A percentile compares a stretch with the other conserved stretches of the same genome.
These are phyloP conservation scores for Podotricha telesiphe DNA, from an alignment of 2,888 invertebrate species.

Conservation along the genomic window DNA sequence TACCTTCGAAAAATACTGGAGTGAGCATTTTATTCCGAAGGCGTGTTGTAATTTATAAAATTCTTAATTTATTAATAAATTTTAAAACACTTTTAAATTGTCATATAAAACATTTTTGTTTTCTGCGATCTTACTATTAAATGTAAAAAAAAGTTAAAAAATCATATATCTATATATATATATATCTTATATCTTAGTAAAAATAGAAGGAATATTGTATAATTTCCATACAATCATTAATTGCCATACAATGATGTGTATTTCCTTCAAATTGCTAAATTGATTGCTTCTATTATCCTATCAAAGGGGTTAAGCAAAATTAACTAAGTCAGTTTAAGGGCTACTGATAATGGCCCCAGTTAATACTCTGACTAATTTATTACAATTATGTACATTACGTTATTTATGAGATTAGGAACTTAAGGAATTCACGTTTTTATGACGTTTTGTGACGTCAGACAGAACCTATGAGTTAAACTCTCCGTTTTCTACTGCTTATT, in stretches of 20 bases:
- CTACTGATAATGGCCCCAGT: conserved; percentile 56
- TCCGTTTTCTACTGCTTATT: neutral
- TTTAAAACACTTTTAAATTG: too few relatives aligned
- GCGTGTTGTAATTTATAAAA: too few relatives aligned
- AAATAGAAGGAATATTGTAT: too few relatives aligned
- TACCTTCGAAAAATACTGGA: too few relatives aligned
- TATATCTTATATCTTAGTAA: neutral
- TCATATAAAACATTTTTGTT: too few relatives aligned
- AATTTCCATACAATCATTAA: neutral
- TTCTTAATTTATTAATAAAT: too few relatives aligned
- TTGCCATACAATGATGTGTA: conserved; percentile 1
- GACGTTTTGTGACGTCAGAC: too few relatives aligned
- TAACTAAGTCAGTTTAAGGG: conserved; percentile 36
- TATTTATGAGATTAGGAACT: conserved; percentile 15
- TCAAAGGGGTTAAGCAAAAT: conserved; percentile 43
- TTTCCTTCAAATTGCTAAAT: conserved; percentile 30
- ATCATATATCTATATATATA: too few relatives aligned
- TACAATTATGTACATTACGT: conserved; percentile 29
- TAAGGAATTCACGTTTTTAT: too few relatives aligned
- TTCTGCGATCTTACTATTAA: too few relatives aligned
- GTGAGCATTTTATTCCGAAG: too few relatives aligned
- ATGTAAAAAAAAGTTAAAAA: too few relatives aligned
- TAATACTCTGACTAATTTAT: conserved; percentile 38
- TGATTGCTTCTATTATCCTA: conserved; percentile 38
- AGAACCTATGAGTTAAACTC: neutral